These are phyloP conservation scores for Schizotus pectinicornis DNA, from an alignment of 2,888 invertebrate genomes.

Conservation along the genomic window DNA sequence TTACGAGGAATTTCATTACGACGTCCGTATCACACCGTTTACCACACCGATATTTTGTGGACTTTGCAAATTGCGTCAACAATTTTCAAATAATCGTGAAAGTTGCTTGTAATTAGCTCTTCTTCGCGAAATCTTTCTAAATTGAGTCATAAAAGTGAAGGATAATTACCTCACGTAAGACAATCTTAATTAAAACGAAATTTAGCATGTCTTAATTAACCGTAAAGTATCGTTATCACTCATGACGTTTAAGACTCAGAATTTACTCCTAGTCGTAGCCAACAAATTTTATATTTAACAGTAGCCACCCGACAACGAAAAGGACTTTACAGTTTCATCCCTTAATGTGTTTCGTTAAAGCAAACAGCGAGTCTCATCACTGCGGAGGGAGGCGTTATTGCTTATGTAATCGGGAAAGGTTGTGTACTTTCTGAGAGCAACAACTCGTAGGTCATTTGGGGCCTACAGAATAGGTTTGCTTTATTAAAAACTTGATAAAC, in stretches of 20 bases:
- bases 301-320: slow-evolving; percentile 16
- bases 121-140: not conserved
- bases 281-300: slow-evolving; percentile 24
- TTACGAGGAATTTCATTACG: not conserved
- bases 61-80: not conserved
- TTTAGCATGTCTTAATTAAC: too few relatives aligned
- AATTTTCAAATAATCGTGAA: not conserved
- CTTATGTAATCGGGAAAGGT: slow-evolving; percentile 31
- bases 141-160: too few relatives aligned
- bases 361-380: slow-evolving; percentile 33
- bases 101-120: not conserved
- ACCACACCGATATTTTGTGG: too few relatives aligned
- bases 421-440: slow-evolving; percentile 16
- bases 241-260: too few relatives aligned
- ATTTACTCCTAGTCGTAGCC: too few relatives aligned
- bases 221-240: not conserved
- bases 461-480: not conserved
- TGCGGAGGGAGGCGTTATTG: slow-evolving; percentile 32
- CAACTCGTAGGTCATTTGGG: not conserved
- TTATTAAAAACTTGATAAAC: not conserved
- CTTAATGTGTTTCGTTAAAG: slow-evolving; percentile 35
- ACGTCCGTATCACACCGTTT: too few relatives aligned
- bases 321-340: slow-evolving; percentile 30
- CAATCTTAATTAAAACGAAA: too few relatives aligned
- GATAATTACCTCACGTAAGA: too few relatives aligned